Conservation (phyloP, 1,140 invertebrate species). For the Hermetia illucens region DNA sequence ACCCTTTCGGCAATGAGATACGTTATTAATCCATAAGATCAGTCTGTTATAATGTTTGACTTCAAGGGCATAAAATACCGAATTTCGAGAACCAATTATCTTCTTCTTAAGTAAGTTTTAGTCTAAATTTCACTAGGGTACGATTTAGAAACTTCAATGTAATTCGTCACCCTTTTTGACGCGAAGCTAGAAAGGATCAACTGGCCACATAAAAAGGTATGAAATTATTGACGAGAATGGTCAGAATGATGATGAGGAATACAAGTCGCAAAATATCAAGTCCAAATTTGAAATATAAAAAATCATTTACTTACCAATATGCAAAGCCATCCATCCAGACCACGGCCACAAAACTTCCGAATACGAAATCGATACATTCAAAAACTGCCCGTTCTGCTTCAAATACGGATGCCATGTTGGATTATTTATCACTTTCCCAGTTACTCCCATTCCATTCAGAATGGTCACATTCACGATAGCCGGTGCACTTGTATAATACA, state of each 20-base stretch:
- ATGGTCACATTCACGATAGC: slow-evolving; percentile 86
- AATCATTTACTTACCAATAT: slow-evolving; percentile 18
- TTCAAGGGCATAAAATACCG: background rate
- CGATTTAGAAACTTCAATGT: too few species aligned
- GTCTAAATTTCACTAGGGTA: too few species aligned
- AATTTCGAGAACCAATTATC: too few species aligned
- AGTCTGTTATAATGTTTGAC: background rate
- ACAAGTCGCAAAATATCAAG: too few species aligned
- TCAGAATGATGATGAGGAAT: too few species aligned
- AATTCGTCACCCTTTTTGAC: too few species aligned
- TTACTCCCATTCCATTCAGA: slow-evolving; percentile 77
- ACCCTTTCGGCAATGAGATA: too few species aligned
- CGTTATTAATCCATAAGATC: too few species aligned
- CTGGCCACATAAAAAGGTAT: too few species aligned
- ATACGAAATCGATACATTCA: slow-evolving; percentile 60
- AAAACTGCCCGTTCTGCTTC: slow-evolving; percentile 53
- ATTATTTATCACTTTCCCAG: slow-evolving; percentile 53
- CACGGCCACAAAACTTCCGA: slow-evolving; percentile 89
- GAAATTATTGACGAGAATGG: too few species aligned
- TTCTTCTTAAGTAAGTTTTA: too few species aligned
- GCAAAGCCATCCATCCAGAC: slow-evolving; percentile 85
- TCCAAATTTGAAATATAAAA: background rate
- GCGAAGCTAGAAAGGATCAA: too few species aligned
- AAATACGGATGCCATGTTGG: slow-evolving; percentile 82
- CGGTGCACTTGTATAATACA: slow-evolving; percentile 77